phyloP scores from a whole-genome alignment of 2,797 vertebrate species.

The Myotis findleyi region DNA sequence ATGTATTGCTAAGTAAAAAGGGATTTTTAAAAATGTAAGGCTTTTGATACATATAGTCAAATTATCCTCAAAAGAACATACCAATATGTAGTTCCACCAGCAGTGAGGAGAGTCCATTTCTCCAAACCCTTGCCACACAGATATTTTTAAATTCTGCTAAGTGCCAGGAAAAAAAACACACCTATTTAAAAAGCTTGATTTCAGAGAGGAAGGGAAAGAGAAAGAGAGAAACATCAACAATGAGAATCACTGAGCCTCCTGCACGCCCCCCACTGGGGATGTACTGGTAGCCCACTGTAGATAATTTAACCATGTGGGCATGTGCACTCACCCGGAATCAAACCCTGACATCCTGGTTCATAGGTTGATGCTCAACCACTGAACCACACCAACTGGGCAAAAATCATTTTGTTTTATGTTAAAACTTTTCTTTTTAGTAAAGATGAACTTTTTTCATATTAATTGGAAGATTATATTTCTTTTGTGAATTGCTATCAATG shows the following conservation, averaged over 20 bases:
- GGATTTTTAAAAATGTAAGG: neutral
- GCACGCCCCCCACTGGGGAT: too few relatives aligned
- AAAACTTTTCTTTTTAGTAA: constrained; percentile 50
- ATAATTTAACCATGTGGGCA: too few relatives aligned
- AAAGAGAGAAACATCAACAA: too few relatives aligned
- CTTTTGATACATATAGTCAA: constrained; percentile 15
- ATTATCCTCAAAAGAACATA: constrained; percentile 11
- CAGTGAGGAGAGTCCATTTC: neutral
- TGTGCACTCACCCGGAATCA: too few relatives aligned
- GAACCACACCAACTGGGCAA: neutral
- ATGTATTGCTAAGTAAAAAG: constrained; percentile 47
- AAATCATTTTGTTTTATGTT: neutral
- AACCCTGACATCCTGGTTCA: too few relatives aligned
- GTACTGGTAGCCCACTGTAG: too few relatives aligned
- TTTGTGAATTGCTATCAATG: constrained; percentile 11
- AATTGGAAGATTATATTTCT: constrained; percentile 32
- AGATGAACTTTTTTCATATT: constrained; percentile 2
- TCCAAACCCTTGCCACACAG: neutral
- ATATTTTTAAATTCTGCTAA: constrained; percentile 7
- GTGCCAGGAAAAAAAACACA: neutral
- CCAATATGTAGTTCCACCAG: neutral
- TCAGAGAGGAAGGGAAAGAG: too few relatives aligned
- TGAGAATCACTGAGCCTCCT: too few relatives aligned
- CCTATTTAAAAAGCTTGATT: too few relatives aligned
- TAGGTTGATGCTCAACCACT: too few relatives aligned